A percentile compares a stretch with the other conserved stretches of the same genome.
Evolutionary conservation across 2,888 invertebrate genomes (phyloP).

Genomic region (Ochropleura plecta): DNA sequence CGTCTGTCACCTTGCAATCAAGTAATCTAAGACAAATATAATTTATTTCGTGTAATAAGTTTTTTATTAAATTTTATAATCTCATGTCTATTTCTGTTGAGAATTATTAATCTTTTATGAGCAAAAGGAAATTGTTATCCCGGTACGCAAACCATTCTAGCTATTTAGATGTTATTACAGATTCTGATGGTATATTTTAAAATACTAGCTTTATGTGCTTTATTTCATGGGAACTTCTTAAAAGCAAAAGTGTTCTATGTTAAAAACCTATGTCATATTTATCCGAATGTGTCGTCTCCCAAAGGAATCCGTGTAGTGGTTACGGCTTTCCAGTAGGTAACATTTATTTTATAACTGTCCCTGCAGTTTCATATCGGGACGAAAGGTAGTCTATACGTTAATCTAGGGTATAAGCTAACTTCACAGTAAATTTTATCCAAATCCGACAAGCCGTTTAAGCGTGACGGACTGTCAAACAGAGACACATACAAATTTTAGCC

Average conservation of each 20-base stretch:
- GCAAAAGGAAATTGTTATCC: background rate
- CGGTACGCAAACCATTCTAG: background rate
- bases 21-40: background rate
- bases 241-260: background rate
- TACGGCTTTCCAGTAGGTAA: too few species aligned
- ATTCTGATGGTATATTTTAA: background rate
- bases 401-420: too few species aligned
- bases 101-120: conserved; percentile 1
- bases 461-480: background rate
- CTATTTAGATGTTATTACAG: conserved; percentile 1
- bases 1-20: conserved; percentile 9
- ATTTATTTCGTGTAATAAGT: background rate
- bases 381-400: too few species aligned
- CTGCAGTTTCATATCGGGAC: too few species aligned
- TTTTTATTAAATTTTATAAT: background rate
- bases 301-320: background rate
- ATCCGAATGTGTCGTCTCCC: background rate
- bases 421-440: too few species aligned
- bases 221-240: background rate
- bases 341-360: too few species aligned
- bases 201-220: background rate
- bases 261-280: background rate
- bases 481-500: background rate
- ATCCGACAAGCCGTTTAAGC: background rate
- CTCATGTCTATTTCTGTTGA: background rate